phyloP scores from a whole-genome alignment of 2,888 invertebrate species.

The Cerastoderma edule region DNA sequence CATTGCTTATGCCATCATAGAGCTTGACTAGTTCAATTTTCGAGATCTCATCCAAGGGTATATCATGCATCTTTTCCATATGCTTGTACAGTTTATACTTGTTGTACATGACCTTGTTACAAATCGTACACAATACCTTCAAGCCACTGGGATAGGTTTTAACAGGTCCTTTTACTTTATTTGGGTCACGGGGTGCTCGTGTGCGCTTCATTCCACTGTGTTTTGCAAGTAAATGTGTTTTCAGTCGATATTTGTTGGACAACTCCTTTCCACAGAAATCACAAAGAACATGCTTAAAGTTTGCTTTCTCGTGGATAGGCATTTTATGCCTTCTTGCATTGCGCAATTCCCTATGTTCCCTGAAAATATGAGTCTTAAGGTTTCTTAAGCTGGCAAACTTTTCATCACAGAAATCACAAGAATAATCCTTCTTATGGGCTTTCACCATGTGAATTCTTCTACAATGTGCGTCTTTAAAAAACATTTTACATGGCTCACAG shows the following conservation, averaged over 20 bases:
- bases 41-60: conserved; percentile 1
- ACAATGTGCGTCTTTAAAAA: conserved; percentile 9
- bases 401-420: conserved; percentile 18
- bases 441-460: conserved; percentile 17
- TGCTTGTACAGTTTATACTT: conserved; percentile 18
- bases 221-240: conserved; percentile 19
- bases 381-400: background rate
- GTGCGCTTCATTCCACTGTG: conserved; percentile 11
- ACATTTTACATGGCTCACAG: conserved; percentile 29
- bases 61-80: conserved; percentile 19
- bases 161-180: background rate
- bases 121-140: conserved; percentile 18
- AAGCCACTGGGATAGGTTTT: conserved; percentile 1
- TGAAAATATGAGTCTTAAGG: conserved; percentile 21
- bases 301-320: conserved; percentile 16
- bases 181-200: background rate
- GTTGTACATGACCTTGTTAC: conserved; percentile 17
- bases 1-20: background rate
- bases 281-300: conserved; percentile 24
- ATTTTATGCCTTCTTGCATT: conserved; percentile 7
- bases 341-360: conserved; percentile 22
- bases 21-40: conserved; percentile 2
- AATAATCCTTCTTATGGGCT: conserved; percentile 4
- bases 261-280: conserved; percentile 23
- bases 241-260: conserved; percentile 28